These are phyloP conservation scores for Cyphomyrmex costatus DNA, from an alignment of 1,140 invertebrate genomes.

Conservation along the genomic window DNA sequence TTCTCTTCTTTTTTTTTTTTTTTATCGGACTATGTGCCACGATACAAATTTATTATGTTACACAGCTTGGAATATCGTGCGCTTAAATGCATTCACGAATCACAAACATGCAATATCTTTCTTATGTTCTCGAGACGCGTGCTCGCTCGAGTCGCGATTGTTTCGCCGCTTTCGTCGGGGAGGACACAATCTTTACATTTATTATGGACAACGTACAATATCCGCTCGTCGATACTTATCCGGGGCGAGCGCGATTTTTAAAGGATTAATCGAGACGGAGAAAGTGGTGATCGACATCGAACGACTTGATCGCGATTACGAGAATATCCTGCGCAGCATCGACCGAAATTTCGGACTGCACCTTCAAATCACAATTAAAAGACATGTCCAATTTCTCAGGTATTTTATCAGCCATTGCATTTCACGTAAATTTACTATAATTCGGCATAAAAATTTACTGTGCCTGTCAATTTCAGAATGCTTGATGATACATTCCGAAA, in stretches of 20 bases:
- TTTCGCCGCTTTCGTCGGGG: conserved; percentile 36
- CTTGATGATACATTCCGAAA: background rate
- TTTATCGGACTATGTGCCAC: conserved; percentile 52
- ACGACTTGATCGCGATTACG: conserved; percentile 34
- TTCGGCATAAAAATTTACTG: background rate
- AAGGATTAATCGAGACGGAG: conserved; percentile 30
- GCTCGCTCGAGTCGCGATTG: conserved; percentile 48
- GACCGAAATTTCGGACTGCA: background rate
- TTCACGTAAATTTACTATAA: background rate
- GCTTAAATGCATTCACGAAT: conserved; percentile 52
- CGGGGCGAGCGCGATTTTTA: conserved; percentile 43
- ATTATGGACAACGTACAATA: conserved; percentile 57
- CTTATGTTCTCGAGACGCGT: conserved; percentile 35
- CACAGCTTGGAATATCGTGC: conserved; percentile 61
- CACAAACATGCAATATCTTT: conserved; percentile 62
- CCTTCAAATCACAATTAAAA: conserved; percentile 5
- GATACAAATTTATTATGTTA: conserved; percentile 64
- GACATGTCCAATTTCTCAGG: background rate
- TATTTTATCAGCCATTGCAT: background rate
- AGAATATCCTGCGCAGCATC: background rate
- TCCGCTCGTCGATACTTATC: conserved; percentile 51
- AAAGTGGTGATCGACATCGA: background rate
- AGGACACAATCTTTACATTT: conserved; percentile 56
- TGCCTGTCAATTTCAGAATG: background rate
- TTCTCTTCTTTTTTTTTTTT: conserved; percentile 20